Percentiles rank a stretch among this genome's conserved stretches.
phyloP scores from a whole-genome alignment of 2,797 vertebrate species.

The Heterohyrax brucei region DNA sequence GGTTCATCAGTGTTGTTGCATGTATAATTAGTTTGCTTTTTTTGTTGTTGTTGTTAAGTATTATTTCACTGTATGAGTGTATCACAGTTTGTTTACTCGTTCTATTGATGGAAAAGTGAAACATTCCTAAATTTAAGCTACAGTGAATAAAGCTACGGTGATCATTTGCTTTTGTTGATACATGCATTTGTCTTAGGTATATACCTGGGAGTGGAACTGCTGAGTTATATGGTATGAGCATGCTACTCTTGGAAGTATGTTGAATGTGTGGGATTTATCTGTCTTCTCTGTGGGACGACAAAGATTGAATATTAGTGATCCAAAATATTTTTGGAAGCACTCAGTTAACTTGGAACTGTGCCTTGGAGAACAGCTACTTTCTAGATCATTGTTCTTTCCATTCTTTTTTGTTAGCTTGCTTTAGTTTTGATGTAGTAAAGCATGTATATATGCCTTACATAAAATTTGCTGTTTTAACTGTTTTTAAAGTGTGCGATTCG shows the following conservation, averaged over 20 bases:
- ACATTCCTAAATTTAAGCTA: background rate
- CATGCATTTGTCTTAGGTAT: background rate
- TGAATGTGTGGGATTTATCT: no score
- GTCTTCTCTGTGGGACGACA: no score
- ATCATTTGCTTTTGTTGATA: background rate
- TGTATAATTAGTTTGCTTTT: background rate
- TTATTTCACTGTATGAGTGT: background rate
- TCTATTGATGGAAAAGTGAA: background rate
- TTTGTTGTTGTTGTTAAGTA: background rate
- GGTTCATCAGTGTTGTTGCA: background rate
- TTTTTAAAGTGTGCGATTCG: no score
- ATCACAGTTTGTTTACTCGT: background rate
- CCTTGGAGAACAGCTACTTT: no score
- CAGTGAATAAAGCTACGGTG: background rate
- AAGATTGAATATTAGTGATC: no score
- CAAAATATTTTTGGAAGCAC: no score
- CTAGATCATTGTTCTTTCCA: no score
- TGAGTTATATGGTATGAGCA: background rate
- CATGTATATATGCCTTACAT: no score
- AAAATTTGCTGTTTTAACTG: no score
- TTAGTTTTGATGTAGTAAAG: no score
- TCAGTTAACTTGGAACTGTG: no score
- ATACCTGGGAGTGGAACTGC: background rate
- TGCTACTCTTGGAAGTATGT: background rate
- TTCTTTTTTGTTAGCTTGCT: no score